Evolutionary conservation across 2,888 invertebrate genomes (phyloP), one percentile per base, ranked within the genome.

Genomic region (Heliconius charithonia): DNA sequence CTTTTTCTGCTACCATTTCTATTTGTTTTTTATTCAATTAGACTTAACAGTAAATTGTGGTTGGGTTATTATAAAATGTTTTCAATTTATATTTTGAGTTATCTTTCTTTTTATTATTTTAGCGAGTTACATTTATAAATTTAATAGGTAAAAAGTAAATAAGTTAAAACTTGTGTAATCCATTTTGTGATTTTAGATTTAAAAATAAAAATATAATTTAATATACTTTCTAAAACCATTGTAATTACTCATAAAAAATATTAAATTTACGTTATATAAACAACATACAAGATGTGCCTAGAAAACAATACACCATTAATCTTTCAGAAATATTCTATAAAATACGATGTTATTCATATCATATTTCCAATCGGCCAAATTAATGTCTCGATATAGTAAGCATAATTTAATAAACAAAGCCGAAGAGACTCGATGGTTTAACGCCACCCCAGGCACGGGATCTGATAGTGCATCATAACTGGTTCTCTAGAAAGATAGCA

Each of bases 361-460:
- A 89, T 94, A 94, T 94, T 94, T 85, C 86, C 87, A 90, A 94
- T 94, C 94, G 93, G 93, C 92, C 93, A 94, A 94, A 94, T 92
- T 93, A 94, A 93, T 92, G 93, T 90, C 83, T 80, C 87, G 87
- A 92, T 93, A 93, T 88, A 89, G 90, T 90, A 92, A 93, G 94
- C 94, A 94, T 94, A 93, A 94, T 95, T 94, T 95, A 95, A 95
- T 95, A 95, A 95, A 95, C 95, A 94, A 95, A 94, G 93, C 94
- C 93, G 92, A 88, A 85, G 87, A 89, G 84, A 88, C 71, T 71
- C 78, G 78, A 79, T 82, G 77, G 79, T 82, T 83, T 83, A 83
- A 85, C 84, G 84, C 85, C 94, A 94, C 93, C 93, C 92, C 90
- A 85, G 91, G 91, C 92, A 90, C 90, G 88, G 89, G 89, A 94